These are phyloP conservation scores for Drosophila ogumai DNA, from an alignment of 1,140 invertebrate species.

Conservation along the genomic window DNA sequence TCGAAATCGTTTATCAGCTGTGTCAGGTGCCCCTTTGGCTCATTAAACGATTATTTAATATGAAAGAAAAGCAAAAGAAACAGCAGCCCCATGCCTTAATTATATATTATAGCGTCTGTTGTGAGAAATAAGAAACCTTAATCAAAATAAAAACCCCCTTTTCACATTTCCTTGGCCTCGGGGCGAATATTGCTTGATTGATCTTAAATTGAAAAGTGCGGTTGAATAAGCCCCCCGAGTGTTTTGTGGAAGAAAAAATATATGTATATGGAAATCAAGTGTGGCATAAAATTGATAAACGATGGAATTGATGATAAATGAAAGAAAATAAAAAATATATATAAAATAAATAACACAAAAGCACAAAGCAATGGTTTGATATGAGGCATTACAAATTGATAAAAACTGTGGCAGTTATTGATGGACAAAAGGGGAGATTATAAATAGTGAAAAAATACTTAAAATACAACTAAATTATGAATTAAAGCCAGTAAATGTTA, in stretches of 20 bases:
- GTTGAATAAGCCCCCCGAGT: constrained; percentile 46
- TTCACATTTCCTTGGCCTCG: constrained; percentile 15
- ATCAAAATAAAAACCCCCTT: constrained; percentile 18
- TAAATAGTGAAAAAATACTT: neutral
- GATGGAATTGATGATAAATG: constrained; percentile 23
- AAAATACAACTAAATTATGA: neutral
- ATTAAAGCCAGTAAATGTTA: neutral
- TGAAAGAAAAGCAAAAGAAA: constrained; percentile 24
- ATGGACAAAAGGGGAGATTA: neutral
- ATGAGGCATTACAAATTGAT: constrained; percentile 8
- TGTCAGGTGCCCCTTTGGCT: constrained; percentile 54
- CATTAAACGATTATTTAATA: constrained; percentile 71
- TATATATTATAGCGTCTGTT: constrained; percentile 30
- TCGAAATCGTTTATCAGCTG: constrained; percentile 43
- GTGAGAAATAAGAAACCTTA: constrained; percentile 44
- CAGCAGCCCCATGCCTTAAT: constrained; percentile 47
- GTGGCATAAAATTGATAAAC: constrained; percentile 51
- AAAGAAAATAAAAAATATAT: constrained; percentile 4
- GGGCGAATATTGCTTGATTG: constrained; percentile 63
- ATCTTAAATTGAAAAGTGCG: constrained; percentile 73
- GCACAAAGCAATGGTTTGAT: neutral
- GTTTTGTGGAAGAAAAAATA: constrained; percentile 20
- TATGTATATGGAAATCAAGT: constrained; percentile 26
- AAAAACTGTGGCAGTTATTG: constrained; percentile 14
- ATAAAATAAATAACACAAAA: constrained; percentile 1